A percentile compares a stretch with the other conserved stretches of the same genome.
These are phyloP conservation scores for Pocillopora meandrina DNA, from an alignment of 92 coral and sea anemone genomes.

Conservation along the genomic window DNA sequence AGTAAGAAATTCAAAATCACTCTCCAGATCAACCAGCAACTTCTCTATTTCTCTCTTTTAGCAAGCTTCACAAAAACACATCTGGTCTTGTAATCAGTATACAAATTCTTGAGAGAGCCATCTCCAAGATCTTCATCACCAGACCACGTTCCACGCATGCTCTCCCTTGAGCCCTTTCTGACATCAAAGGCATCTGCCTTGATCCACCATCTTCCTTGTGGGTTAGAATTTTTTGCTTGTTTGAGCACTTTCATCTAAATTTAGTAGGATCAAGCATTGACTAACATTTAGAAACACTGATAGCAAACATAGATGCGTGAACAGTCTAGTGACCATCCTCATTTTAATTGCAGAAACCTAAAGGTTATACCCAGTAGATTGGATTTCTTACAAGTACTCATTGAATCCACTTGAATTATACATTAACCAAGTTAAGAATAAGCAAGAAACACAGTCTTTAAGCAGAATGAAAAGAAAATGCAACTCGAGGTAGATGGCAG, in stretches of 20 bases:
- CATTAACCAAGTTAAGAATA: no score
- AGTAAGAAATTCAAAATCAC: conserved; percentile 38
- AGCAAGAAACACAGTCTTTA: no score
- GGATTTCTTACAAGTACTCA: no score
- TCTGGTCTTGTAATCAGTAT: conserved; percentile 14
- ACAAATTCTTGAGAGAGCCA: conserved; percentile 14
- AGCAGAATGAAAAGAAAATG: no score
- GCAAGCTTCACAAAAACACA: conserved; percentile 12
- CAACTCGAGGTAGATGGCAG: no score
- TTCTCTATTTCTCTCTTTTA: conserved; percentile 15
- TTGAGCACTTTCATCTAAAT: conserved; percentile 56
- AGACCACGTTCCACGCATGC: conserved; percentile 68
- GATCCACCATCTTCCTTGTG: conserved; percentile 79
- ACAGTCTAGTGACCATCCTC: no score
- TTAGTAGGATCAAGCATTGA: no score
- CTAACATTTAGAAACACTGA: no score
- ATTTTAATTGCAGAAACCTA: no score
- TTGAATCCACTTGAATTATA: no score
- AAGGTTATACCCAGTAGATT: no score
- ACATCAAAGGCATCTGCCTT: conserved; percentile 86
- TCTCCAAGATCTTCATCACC: conserved; percentile 78
- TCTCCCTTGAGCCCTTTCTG: conserved; percentile 59
- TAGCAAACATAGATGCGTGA: no score
- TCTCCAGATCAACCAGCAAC: conserved; percentile 21
- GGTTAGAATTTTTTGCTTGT: conserved; percentile 39